These are phyloP conservation scores for Steinernema hermaphroditum DNA, from an alignment of 2,888 invertebrate genomes.

Conservation along the genomic window DNA sequence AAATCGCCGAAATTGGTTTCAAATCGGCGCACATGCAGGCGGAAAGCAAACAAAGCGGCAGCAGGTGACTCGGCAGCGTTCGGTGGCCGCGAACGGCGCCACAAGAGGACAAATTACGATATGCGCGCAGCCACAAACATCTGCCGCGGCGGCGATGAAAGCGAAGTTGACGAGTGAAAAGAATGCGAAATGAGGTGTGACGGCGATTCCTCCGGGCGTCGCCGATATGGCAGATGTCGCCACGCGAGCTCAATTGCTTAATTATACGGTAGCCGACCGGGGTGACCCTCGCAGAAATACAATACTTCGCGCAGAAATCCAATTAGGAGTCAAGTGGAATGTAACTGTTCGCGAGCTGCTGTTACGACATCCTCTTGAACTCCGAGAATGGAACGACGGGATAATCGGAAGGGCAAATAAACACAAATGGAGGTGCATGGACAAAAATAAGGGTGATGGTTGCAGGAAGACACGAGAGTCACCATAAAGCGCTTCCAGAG, in stretches of 20 bases:
- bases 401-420: constrained; percentile 22
- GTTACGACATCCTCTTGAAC: constrained; percentile 21
- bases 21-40: neutral
- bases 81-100: constrained; percentile 18
- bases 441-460: too few relatives aligned
- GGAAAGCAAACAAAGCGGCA: constrained; percentile 24
- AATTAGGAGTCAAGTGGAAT: constrained; percentile 28
- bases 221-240: neutral
- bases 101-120: constrained; percentile 23
- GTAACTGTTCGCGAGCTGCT: constrained; percentile 20
- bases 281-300: constrained; percentile 22
- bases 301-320: constrained; percentile 22
- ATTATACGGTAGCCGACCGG: constrained; percentile 26
- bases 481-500: too few relatives aligned
- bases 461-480: too few relatives aligned
- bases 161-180: constrained; percentile 24
- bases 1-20: constrained; percentile 1
- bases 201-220: constrained; percentile 2
- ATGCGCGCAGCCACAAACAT: constrained; percentile 24
- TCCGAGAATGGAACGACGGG: neutral
- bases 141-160: constrained; percentile 31
- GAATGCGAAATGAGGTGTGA: constrained; percentile 30
- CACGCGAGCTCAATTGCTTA: neutral
- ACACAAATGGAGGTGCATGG: neutral
- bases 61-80: constrained; percentile 26